Evolutionary conservation across 2,797 vertebrate genomes (phyloP).

Genomic region (Fundulus diaphanus): DNA sequence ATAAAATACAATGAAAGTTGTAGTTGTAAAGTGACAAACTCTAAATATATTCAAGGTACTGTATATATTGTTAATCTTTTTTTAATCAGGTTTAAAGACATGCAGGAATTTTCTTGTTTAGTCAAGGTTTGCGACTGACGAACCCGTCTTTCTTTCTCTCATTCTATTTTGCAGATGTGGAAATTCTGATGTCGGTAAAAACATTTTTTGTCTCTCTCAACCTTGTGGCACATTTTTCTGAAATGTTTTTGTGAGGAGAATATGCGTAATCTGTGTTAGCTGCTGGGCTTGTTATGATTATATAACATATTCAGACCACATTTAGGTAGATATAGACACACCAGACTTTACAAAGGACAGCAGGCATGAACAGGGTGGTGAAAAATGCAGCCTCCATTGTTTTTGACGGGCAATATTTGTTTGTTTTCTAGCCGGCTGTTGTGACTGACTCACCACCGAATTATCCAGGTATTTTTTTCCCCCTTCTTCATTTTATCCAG

Average conservation of each 20-base stretch:
- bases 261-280: conserved; percentile 59
- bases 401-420: conserved; percentile 46
- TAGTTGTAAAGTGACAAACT: neutral
- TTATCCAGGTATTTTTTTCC: conserved; percentile 75
- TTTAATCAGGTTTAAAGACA: conserved; percentile 62
- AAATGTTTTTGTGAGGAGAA: conserved; percentile 69
- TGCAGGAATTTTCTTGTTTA: conserved; percentile 41
- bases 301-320: conserved; percentile 61
- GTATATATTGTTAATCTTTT: neutral
- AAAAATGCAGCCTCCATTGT: conserved; percentile 27
- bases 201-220: conserved; percentile 33
- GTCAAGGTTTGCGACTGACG: conserved; percentile 57
- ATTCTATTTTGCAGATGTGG: conserved; percentile 69
- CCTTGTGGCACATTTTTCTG: conserved; percentile 48
- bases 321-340: conserved; percentile 40
- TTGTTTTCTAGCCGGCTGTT: conserved; percentile 74
- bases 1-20: neutral
- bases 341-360: conserved; percentile 26
- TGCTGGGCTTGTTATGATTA: conserved; percentile 63
- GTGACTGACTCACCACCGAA: conserved; percentile 73
- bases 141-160: conserved; percentile 40
- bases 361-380: conserved; percentile 23
- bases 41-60: neutral
- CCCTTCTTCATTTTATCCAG: conserved; percentile 26
- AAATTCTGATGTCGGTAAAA: conserved; percentile 75